These are phyloP conservation scores for Xestia sexstrigata DNA, from an alignment of 2,888 invertebrate genomes.

Conservation along the genomic window DNA sequence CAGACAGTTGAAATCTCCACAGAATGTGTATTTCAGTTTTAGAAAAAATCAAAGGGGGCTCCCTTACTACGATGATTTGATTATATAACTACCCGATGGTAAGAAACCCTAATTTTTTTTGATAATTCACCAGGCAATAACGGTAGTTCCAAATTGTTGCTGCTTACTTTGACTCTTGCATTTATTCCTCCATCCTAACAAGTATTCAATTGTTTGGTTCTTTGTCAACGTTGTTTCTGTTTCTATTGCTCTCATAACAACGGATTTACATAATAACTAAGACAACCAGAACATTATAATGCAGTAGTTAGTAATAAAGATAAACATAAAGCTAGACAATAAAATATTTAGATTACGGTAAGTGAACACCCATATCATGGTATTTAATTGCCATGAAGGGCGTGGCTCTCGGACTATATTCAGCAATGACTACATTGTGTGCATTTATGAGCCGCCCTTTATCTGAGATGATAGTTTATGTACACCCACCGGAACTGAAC, in stretches of 20 bases:
- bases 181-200: background rate
- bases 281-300: slow-evolving; percentile 30
- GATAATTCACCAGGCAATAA: background rate
- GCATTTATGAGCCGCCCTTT: slow-evolving; percentile 81
- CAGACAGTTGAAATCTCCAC: too few species aligned
- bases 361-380: slow-evolving; percentile 45
- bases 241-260: background rate
- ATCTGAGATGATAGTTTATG: slow-evolving; percentile 71
- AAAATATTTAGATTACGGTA: slow-evolving; percentile 54
- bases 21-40: too few species aligned
- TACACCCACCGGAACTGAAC: slow-evolving; percentile 83
- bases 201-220: slow-evolving; percentile 6
- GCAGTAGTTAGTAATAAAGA: slow-evolving; percentile 36
- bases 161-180: background rate
- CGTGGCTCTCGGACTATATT: slow-evolving; percentile 71
- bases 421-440: slow-evolving; percentile 77
- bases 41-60: too few species aligned
- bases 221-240: background rate
- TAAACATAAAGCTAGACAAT: slow-evolving; percentile 44
- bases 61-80: too few species aligned
- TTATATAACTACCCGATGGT: too few species aligned
- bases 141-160: background rate
- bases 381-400: slow-evolving; percentile 63
- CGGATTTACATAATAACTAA: slow-evolving; percentile 20
- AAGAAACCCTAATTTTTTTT: background rate